Evolutionary conservation across 2,797 vertebrate species (phyloP).

Genomic region (Argentina silus): DNA sequence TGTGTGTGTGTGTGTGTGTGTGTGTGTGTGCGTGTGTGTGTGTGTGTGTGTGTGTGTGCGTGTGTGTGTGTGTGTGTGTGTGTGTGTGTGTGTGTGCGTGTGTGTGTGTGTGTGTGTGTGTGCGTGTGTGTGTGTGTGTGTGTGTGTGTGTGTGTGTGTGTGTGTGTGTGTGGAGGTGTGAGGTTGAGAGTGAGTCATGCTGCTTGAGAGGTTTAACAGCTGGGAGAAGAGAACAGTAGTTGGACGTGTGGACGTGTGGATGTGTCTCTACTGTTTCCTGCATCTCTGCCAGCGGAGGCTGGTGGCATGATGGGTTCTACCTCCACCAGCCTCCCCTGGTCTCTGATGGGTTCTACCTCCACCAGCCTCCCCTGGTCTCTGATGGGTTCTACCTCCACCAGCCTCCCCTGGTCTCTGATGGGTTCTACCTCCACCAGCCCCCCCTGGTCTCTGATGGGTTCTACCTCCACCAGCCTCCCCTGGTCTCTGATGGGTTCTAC

Average conservation of each 20-base stretch:
- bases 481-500: no score
- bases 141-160: not conserved
- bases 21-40: not conserved
- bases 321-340: no score
- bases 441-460: no score
- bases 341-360: no score
- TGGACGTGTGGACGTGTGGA: not conserved
- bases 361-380: no score
- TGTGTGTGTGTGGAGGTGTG: not conserved
- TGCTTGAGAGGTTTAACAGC: not conserved
- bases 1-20: conserved; percentile 9
- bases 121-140: not conserved
- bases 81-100: not conserved
- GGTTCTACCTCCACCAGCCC: no score
- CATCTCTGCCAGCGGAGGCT: no score
- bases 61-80: not conserved
- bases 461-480: no score
- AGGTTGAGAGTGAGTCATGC: not conserved
- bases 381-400: no score
- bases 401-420: no score
- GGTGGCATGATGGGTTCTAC: no score
- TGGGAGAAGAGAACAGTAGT: not conserved
- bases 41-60: conserved; percentile 3
- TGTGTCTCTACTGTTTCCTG: no score
- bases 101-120: not conserved